Conservation (phyloP, 2,113 vertebrate species). For the Pseudorasbora parva region DNA sequence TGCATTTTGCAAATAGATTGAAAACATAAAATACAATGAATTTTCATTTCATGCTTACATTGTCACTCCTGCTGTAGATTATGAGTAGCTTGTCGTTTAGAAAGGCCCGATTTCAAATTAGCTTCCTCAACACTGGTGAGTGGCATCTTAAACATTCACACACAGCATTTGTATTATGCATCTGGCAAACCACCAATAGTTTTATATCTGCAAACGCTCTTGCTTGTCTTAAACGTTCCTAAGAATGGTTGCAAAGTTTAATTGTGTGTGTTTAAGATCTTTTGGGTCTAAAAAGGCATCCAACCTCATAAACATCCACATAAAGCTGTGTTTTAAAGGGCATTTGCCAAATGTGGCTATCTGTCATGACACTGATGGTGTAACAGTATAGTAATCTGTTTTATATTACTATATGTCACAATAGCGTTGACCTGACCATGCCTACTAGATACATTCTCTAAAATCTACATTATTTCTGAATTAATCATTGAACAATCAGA, state of each 20-base stretch:
- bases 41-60: not conserved
- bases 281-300: not conserved
- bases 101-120: not conserved
- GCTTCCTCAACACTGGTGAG: not conserved
- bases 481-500: not conserved
- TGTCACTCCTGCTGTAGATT: not conserved
- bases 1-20: no score
- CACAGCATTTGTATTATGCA: not conserved
- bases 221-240: not conserved
- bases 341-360: not conserved
- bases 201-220: not conserved
- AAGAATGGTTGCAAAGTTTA: constrained; percentile 12
- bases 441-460: not conserved
- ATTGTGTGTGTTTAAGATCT: constrained; percentile 20
- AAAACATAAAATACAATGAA: no score
- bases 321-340: not conserved
- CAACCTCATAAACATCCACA: not conserved
- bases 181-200: not conserved
- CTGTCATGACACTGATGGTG: not conserved
- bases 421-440: not conserved
- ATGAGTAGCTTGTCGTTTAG: not conserved
- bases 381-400: not conserved
- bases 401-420: not conserved
- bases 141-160: not conserved
- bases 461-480: not conserved